A percentile compares a stretch with the other conserved stretches of the same genome.
Evolutionary conservation across 2,797 vertebrate species (phyloP).

Genomic region (Hephaestus fuliginosus): DNA sequence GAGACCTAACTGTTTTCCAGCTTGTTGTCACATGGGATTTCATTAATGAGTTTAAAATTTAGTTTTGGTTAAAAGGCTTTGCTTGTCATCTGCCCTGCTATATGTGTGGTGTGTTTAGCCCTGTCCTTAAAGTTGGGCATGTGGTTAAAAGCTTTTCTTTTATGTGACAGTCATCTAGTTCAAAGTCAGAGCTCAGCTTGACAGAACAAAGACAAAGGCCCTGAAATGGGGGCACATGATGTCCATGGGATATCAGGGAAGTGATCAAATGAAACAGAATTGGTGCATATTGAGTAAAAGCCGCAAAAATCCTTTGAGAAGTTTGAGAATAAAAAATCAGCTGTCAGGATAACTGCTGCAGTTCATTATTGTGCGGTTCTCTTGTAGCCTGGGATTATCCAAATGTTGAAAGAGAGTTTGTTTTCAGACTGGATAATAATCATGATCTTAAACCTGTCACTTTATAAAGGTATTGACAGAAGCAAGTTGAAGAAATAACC

Average conservation of each 20-base stretch:
- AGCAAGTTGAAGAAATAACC: too few relatives aligned
- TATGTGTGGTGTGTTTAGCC: conserved; percentile 3
- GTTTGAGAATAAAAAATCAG: not conserved
- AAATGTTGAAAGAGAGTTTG: not conserved
- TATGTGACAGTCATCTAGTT: conserved; percentile 30
- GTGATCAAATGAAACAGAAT: conserved; percentile 32
- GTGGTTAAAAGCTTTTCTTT: conserved; percentile 25
- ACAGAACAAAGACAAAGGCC: conserved; percentile 9
- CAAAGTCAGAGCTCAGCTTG: conserved; percentile 17
- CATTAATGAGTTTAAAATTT: conserved; percentile 27
- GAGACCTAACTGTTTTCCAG: conserved; percentile 17
- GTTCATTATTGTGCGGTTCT: not conserved
- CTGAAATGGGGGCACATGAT: not conserved
- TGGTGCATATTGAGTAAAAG: not conserved
- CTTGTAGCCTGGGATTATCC: not conserved
- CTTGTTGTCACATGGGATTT: conserved; percentile 31
- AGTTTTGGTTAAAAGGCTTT: conserved; percentile 28
- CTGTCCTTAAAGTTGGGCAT: not conserved
- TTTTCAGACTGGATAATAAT: not conserved
- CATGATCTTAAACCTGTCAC: not conserved
- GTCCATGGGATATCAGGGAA: conserved; percentile 29
- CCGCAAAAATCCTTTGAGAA: conserved; percentile 14
- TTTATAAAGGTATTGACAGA: not conserved
- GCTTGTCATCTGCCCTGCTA: conserved; percentile 20
- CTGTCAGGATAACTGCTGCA: conserved; percentile 8